Percentiles rank a stretch among this genome's conserved stretches.
Evolutionary conservation across 1,140 invertebrate genomes (phyloP).

Genomic region (Centruroides sculpturatus): DNA sequence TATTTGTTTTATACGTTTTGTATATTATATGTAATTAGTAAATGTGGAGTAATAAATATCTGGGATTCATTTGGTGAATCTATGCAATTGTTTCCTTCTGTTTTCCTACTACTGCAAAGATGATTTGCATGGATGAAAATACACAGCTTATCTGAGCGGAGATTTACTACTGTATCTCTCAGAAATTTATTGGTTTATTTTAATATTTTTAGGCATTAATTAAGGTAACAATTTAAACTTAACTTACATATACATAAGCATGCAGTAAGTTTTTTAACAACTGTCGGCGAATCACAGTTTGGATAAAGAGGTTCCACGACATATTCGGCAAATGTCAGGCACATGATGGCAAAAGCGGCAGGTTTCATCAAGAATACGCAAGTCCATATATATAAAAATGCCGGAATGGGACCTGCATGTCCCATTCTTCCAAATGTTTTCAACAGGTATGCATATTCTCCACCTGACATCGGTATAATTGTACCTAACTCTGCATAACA

Average conservation of each 20-base stretch:
- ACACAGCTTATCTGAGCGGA: too few relatives aligned
- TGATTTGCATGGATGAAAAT: too few relatives aligned
- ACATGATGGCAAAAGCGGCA: constrained; percentile 42
- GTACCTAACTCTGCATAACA: constrained; percentile 67
- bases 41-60: too few relatives aligned
- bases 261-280: constrained; percentile 50
- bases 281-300: constrained; percentile 48
- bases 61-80: too few relatives aligned
- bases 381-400: constrained; percentile 65
- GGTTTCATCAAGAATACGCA: constrained; percentile 63
- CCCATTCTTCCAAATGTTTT: constrained; percentile 26
- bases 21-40: too few relatives aligned
- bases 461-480: constrained; percentile 53
- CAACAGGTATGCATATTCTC: constrained; percentile 56
- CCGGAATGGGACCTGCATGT: constrained; percentile 50
- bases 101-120: too few relatives aligned
- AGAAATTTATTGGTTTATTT: too few relatives aligned
- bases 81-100: too few relatives aligned
- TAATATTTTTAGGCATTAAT: too few relatives aligned
- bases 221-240: not conserved
- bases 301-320: constrained; percentile 50
- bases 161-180: too few relatives aligned
- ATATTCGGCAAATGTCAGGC: constrained; percentile 60
- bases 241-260: constrained; percentile 28
- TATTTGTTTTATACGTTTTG: too few relatives aligned